Base-by-base conservation (phyloP, 2,888 invertebrate species). In the Strigamia transsilvanica region DNA sequence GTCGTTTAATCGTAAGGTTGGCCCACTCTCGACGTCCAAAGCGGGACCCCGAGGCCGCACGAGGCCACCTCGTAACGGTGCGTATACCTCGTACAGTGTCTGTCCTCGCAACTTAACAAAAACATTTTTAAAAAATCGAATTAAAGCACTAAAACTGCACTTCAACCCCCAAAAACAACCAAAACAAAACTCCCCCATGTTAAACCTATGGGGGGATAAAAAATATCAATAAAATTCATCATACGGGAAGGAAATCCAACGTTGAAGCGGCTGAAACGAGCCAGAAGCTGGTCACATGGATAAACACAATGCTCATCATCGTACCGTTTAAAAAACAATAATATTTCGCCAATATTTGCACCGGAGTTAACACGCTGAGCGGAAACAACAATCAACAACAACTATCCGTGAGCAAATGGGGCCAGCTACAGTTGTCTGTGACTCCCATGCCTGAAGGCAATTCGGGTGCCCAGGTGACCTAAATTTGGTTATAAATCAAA, bases 1-100 rank as follows among this genome's bases (percentile, higher is more conserved):
- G 23, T 82, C 84, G 79, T 85, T 85, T 7, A 85, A 80, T 3
- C 79, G 80, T 80, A 85, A 84, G 12, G 82, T 13, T n/a, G 46
- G 23, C 10, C 84, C 84, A 41, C 79, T 66, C 12, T 80, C 82
- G 18, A 81, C 77, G 7, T 51, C 51, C 27, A 83, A 81, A 27
- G 82, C 82, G 34, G 82, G 80, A 23, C 83, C 83, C 41, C 42
- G 42, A 51, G 82, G 82, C 51, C 82, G 81, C 38, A 82, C n/a
- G 23, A 88, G 87, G 9, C 88, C 88, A 41, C 87, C 88, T 51
- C 51, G 51, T 51, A 51, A 51, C 4, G 85, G 85, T 0, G 88
- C 87, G 85, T 89, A 90, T 84, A 90, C 88, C 83, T 89, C 88
- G 85, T 90, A 90, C 38, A 89, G 85, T 5, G 89, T 89, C 12